These are phyloP conservation scores for Ochlodes sylvanus DNA, from an alignment of 2,888 invertebrate genomes.

Conservation along the genomic window DNA sequence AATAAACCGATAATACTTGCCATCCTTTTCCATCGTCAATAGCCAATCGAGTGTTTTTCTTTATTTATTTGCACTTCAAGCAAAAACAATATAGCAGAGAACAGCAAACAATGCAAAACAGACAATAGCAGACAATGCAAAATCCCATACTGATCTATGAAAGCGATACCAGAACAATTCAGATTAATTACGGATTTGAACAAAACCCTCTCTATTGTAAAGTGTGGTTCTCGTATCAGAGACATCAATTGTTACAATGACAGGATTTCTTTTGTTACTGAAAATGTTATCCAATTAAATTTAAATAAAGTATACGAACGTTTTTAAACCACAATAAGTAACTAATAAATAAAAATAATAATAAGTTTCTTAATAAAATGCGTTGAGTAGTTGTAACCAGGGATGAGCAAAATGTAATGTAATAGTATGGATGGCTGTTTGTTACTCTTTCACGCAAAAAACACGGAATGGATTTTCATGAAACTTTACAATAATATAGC, in stretches of 20 bases:
- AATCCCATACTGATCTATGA: conserved; percentile 18
- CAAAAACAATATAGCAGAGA: conserved; percentile 10
- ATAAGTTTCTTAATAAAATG: no score
- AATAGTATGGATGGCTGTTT: no score
- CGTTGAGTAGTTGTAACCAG: no score
- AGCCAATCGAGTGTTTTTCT: not conserved
- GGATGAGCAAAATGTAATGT: no score
- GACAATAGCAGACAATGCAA: conserved; percentile 16
- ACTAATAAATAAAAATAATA: no score
- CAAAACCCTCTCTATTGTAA: conserved; percentile 22
- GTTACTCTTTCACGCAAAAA: no score
- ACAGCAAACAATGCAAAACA: conserved; percentile 20
- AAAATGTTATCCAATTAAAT: conserved; percentile 38
- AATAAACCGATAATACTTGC: no score
- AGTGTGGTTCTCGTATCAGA: conserved; percentile 6
- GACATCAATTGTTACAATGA: conserved; percentile 11
- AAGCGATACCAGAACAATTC: conserved; percentile 25
- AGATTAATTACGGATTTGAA: conserved; percentile 26
- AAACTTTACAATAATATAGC: no score
- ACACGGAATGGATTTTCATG: no score
- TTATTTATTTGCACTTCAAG: not conserved
- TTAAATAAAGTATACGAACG: conserved; percentile 24
- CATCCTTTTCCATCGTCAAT: no score
- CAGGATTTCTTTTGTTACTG: conserved; percentile 18
- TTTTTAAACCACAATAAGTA: not conserved